Percentiles rank a stretch among this genome's conserved stretches.
Evolutionary conservation across 2,888 invertebrate species (phyloP).

Genomic region (Ichneumoninae sp.): DNA sequence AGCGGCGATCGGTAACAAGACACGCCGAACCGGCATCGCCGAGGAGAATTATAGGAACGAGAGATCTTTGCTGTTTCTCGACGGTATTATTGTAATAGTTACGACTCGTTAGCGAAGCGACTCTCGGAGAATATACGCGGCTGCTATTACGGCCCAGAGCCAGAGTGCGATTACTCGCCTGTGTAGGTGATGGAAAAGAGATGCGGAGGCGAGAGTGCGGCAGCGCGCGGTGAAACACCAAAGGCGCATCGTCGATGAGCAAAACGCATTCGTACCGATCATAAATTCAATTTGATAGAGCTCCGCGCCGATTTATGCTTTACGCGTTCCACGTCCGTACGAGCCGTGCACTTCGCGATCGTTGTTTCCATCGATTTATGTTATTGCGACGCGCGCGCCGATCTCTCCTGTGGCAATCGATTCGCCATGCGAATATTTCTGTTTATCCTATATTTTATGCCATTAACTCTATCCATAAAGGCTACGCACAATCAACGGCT

Average conservation of each 20-base stretch:
- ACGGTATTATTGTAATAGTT: constrained; percentile 23
- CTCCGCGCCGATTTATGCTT: constrained; percentile 63
- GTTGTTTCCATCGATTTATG: constrained; percentile 67
- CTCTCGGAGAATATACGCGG: constrained; percentile 28
- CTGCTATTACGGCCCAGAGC: not conserved
- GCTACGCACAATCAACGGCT: constrained; percentile 15
- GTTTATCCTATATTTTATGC: constrained; percentile 28
- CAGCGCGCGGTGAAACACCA: constrained; percentile 58
- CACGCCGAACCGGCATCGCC: constrained; percentile 47
- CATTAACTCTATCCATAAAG: not conserved
- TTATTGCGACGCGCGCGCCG: constrained; percentile 53
- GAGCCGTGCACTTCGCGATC: constrained; percentile 36
- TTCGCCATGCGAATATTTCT: constrained; percentile 47
- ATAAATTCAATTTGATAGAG: constrained; percentile 73
- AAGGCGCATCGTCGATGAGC: constrained; percentile 68
- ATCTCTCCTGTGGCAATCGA: constrained; percentile 39
- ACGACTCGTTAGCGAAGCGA: constrained; percentile 46
- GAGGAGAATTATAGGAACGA: not conserved
- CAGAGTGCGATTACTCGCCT: constrained; percentile 26
- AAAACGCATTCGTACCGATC: constrained; percentile 69
- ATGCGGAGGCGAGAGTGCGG: constrained; percentile 42
- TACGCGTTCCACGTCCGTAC: constrained; percentile 61
- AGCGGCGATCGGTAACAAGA: constrained; percentile 62
- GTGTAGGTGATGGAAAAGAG: constrained; percentile 25
- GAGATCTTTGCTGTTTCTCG: constrained; percentile 25